A percentile compares a stretch with the other conserved stretches of the same genome.
Evolutionary conservation across 1,140 invertebrate genomes (phyloP).

Genomic region (Aleiodes sp.): DNA sequence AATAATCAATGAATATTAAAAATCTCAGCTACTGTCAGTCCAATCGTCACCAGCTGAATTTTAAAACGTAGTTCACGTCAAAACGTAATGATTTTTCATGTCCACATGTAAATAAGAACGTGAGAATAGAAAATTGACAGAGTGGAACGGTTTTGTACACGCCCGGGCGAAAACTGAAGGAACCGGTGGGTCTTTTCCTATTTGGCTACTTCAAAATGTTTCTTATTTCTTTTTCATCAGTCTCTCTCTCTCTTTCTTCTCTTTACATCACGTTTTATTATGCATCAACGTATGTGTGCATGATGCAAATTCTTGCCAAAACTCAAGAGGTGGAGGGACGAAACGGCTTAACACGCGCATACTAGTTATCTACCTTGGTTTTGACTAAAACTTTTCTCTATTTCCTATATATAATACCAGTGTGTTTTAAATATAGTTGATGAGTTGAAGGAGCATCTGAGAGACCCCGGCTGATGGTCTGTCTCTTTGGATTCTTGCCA

Average conservation of each 20-base stretch:
- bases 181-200: not conserved
- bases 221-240: too few species aligned
- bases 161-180: slow-evolving; percentile 5
- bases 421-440: slow-evolving; percentile 3
- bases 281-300: too few species aligned
- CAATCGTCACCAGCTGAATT: not conserved
- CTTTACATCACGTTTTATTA: not conserved
- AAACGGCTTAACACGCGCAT: not conserved
- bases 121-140: not conserved
- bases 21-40: not conserved
- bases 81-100: not conserved
- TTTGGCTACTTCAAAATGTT: not conserved
- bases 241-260: not conserved
- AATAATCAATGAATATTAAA: not conserved
- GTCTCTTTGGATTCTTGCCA: not conserved
- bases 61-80: not conserved
- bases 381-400: slow-evolving; percentile 14
- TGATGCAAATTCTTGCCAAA: slow-evolving; percentile 7
- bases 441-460: not conserved
- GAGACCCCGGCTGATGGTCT: not conserved
- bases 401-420: not conserved
- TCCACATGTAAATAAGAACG: not conserved
- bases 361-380: not conserved
- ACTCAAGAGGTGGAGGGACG: not conserved
- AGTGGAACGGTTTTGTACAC: not conserved